Evolutionary conservation across 2,888 invertebrate genomes (phyloP).

Genomic region (Venusia cambrica): DNA sequence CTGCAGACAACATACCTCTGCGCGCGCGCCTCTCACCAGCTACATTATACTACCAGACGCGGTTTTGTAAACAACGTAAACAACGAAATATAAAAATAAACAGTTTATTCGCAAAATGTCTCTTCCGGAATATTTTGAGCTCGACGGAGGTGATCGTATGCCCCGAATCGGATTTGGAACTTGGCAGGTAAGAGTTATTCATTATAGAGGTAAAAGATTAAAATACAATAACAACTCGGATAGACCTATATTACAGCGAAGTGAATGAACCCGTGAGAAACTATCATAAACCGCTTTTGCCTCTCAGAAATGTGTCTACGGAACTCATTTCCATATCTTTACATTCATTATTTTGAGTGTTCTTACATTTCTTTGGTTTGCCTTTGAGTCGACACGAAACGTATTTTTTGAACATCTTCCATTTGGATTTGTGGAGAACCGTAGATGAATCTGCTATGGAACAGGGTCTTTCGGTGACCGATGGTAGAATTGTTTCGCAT

Average conservation of each 20-base stretch:
- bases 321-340: slow-evolving; percentile 13
- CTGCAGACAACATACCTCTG: slow-evolving; percentile 20
- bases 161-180: slow-evolving; percentile 89
- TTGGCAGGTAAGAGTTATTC: slow-evolving; percentile 84
- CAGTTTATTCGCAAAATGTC: slow-evolving; percentile 42
- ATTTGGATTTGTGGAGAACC: slow-evolving; percentile 47
- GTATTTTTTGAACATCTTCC: slow-evolving; percentile 47
- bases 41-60: slow-evolving; percentile 40
- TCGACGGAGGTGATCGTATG: slow-evolving; percentile 81
- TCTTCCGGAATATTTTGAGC: slow-evolving; percentile 50
- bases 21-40: slow-evolving; percentile 32
- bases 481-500: slow-evolving; percentile 34
- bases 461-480: slow-evolving; percentile 45
- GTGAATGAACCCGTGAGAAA: slow-evolving; percentile 26
- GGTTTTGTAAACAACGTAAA: slow-evolving; percentile 28
- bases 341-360: slow-evolving; percentile 21
- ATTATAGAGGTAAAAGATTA: slow-evolving; percentile 1
- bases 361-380: slow-evolving; percentile 28
- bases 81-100: slow-evolving; percentile 15
- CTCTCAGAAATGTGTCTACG: slow-evolving; percentile 9
- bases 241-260: slow-evolving; percentile 2
- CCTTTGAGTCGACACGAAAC: slow-evolving; percentile 38
- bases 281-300: slow-evolving; percentile 2
- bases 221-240: too few species aligned
- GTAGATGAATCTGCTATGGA: slow-evolving; percentile 51